Conservation (phyloP, 2,113 vertebrate species). For the Cyprinodon variegatus region DNA sequence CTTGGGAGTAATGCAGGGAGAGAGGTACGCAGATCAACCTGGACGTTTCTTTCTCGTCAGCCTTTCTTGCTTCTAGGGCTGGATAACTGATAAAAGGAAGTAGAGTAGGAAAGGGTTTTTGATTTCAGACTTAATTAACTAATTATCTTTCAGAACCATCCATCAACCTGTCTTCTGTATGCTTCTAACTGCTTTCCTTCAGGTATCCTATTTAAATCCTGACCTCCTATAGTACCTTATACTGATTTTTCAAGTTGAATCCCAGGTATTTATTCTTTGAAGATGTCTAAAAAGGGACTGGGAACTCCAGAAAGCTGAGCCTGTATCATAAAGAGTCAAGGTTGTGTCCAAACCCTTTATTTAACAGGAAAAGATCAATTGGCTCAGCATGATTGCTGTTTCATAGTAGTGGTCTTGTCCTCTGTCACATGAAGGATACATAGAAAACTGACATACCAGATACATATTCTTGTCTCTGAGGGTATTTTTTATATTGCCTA, state of each 20-base stretch:
- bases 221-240: background rate
- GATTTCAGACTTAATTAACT: background rate
- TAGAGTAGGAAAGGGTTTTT: too few species aligned
- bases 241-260: background rate
- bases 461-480: background rate
- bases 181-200: background rate
- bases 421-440: too few species aligned
- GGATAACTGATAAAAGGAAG: background rate
- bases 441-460: too few species aligned
- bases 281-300: background rate
- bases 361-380: background rate
- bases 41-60: background rate
- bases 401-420: too few species aligned
- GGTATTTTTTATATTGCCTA: background rate
- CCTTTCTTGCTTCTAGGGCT: background rate
- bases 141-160: background rate
- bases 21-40: constrained; percentile 1
- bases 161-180: background rate
- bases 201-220: background rate
- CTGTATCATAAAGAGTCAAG: too few species aligned
- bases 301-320: background rate
- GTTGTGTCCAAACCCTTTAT: background rate
- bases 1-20: constrained; percentile 7
- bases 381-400: too few species aligned
- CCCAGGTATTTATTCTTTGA: background rate